Evolutionary conservation across 2,888 invertebrate genomes (phyloP), one percentile per base, ranked within the genome.

Genomic region (Melinaea menophilus): DNA sequence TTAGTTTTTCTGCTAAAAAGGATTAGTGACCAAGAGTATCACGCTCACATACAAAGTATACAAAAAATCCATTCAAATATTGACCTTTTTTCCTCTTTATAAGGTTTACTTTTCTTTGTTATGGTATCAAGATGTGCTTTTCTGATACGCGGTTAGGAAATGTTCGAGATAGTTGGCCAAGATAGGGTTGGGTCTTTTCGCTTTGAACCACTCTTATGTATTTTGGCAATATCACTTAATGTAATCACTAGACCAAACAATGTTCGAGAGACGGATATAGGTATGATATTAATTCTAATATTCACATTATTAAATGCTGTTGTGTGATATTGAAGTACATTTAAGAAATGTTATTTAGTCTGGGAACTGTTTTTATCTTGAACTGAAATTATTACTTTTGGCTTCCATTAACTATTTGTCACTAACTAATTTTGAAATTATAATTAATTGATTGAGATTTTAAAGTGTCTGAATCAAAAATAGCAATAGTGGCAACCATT

Each of bases 1-100:
- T 75, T 67, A 64, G 66, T 70, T 72, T 75, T 73, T 69, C 61
- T 64, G 69, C 75, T 74, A 75, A 77, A 70, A 73, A 72, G 71
- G 70, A 69, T 70, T 69, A 68, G 70, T 62, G 68, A 71, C 68
- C 64, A 64, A 64, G 63, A 62, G 62, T 65, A 63, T 63, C 58
- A 63, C 66, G 54, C 60, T 55, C 64, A 62, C 65, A 70, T 65
- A 69, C 61, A 68, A 65, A 67, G 60, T 56, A 59, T 45, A 65
- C 62, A 60, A 65, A 59, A 47, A 34, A 9, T 7, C 54, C 59
- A 45, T 46, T 56, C 47, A 59, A 65, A 62, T 62, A 46, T 54
- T 34, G 46, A 64, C 63, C 58, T 51, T 65, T 61, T 60, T 48
- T 63, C 58, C 56, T 57, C 7, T 9, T 34, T 37, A 58, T 57